Percentiles rank a stretch among this genome's conserved stretches.
Evolutionary conservation across 2,113 vertebrate species (phyloP).

Genomic region (Pseudorasbora parva): DNA sequence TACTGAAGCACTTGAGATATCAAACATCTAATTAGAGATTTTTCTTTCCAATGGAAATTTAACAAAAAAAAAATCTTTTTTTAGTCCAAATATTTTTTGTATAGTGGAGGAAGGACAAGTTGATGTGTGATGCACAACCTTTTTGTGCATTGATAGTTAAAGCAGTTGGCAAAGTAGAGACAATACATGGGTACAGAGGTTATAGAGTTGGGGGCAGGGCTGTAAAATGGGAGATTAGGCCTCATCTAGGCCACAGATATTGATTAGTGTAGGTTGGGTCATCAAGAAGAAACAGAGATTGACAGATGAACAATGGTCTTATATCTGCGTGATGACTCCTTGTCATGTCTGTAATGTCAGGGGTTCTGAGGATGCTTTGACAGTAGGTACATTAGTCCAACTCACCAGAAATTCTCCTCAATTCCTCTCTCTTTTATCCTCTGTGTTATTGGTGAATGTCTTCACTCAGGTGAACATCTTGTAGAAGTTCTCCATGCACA

Average conservation of each 20-base stretch:
- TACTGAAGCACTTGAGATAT: background rate
- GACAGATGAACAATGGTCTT: conserved; percentile 71
- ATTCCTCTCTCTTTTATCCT: conserved; percentile 1
- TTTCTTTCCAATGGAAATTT: too few relatives aligned
- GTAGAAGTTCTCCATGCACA: background rate
- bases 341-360: conserved; percentile 67
- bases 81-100: background rate
- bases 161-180: conserved; percentile 63
- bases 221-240: conserved; percentile 64
- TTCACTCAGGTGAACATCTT: conserved; percentile 39
- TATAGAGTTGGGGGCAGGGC: conserved; percentile 45
- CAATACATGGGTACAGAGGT: conserved; percentile 61
- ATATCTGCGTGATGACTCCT: conserved; percentile 54
- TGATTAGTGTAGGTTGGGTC: conserved; percentile 75
- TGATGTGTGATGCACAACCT: conserved; percentile 52
- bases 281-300: conserved; percentile 72
- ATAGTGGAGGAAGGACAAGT: background rate
- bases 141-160: conserved; percentile 66
- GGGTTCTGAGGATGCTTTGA: conserved; percentile 37
- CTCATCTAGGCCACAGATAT: conserved; percentile 80
- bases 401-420: background rate
- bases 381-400: conserved; percentile 20
- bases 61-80: too few relatives aligned
- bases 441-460: conserved; percentile 12
- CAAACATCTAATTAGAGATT: background rate